phyloP scores from a whole-genome alignment of 2,888 invertebrate species.

The Agrilus biguttatus region DNA sequence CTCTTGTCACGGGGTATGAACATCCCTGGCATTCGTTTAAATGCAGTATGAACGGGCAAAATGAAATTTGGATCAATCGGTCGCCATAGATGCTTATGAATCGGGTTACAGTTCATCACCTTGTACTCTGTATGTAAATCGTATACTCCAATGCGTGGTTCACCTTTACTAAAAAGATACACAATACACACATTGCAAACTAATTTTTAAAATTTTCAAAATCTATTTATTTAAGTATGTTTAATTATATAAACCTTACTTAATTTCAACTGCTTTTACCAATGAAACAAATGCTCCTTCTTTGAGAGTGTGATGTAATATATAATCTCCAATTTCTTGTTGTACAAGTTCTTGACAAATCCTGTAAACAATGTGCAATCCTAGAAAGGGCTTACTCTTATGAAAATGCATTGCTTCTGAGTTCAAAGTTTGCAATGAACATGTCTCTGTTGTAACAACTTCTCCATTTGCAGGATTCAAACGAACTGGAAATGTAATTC shows the following conservation, averaged over 20 bases:
- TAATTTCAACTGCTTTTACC: conserved; percentile 10
- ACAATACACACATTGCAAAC: no score
- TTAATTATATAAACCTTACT: not conserved
- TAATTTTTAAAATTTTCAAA: no score
- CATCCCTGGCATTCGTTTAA: conserved; percentile 14
- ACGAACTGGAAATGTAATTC: conserved; percentile 16
- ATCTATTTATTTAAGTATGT: no score
- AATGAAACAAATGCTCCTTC: conserved; percentile 19
- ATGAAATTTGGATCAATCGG: conserved; percentile 14
- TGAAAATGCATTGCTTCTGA: conserved; percentile 19
- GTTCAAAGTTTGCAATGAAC: conserved; percentile 19
- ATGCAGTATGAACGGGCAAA: conserved; percentile 10
- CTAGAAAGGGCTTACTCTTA: conserved; percentile 18
- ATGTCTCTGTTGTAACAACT: conserved; percentile 19
- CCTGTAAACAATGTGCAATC: conserved; percentile 19
- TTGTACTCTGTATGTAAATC: conserved; percentile 12
- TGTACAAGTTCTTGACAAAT: conserved; percentile 15
- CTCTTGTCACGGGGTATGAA: conserved; percentile 7
- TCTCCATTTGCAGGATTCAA: conserved; percentile 13
- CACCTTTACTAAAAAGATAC: conserved; percentile 2
- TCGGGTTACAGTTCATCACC: conserved; percentile 10
- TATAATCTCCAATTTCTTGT: conserved; percentile 19
- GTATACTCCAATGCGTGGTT: conserved; percentile 2
- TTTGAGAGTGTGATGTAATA: conserved; percentile 20
- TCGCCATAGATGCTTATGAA: conserved; percentile 13